Base-by-base conservation (phyloP, 2,888 invertebrate species). In the Rhagophthalmus giganteus region DNA sequence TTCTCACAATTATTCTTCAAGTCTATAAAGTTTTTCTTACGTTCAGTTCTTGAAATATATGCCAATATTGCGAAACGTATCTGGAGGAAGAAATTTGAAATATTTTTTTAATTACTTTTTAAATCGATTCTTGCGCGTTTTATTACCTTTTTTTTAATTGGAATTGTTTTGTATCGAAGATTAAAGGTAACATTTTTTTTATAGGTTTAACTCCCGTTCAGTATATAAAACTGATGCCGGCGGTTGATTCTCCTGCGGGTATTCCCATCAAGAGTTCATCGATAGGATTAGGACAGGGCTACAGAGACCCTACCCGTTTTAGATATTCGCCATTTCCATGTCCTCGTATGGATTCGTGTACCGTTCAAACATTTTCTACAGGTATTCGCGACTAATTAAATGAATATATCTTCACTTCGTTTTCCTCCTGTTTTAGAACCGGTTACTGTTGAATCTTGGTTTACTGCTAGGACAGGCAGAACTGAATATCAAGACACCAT, bases 401-500 rank as follows among this genome's bases (percentile, higher is more conserved):
- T 9, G 9, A 8, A 28, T 9, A 6, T 15, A 13, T 7, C 24
- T 8, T 20, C 2, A 26, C 16, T 13, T 9, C 13, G n/a, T 10
- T 37, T 5, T 15, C 2, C 8, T 6, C 1, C 9, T 9, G 30
- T 60, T 60, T 42, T 41, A 75, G 76, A 76, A 8, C 83, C 84
- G 0, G 71, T 76, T 33, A 70, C 78, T 0, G 66, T 81, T 8
- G 75, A 78, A 39, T 74, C 76, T 11, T 85, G 80, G 78, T 79
- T 78, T 57, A 70, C 76, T 1, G 78, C 76, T n/a, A 79, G 72
- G 60, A 82, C 82, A 0, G 83, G 83, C 0, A 73, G 80, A 25
- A 78, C 82, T 0, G 86, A 86, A 62, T 86, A 85, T 57, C 72
- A 76, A 75, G 84, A 84, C 55, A 80, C 78, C 0, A 79, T 81